A percentile compares a stretch with the other conserved stretches of the same genome.
phyloP scores from a whole-genome alignment of 1,140 invertebrate species.

The Drosophila pruinosa region DNA sequence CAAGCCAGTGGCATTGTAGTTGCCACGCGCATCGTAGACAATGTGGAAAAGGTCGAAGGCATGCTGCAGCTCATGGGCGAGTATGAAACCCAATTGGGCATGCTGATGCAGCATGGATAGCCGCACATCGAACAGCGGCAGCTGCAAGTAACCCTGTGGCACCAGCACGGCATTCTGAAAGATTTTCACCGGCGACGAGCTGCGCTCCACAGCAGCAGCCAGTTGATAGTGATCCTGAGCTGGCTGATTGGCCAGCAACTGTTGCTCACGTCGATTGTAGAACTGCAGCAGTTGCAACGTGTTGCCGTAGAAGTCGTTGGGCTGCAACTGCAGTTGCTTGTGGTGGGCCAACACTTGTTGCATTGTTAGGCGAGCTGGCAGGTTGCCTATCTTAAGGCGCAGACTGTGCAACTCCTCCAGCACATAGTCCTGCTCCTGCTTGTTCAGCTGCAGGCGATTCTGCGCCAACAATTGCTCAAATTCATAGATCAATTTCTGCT shows the following conservation, averaged over 20 bases:
- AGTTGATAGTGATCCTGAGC: slow-evolving; percentile 36
- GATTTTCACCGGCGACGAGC: slow-evolving; percentile 59
- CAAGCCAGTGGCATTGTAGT: slow-evolving; percentile 47
- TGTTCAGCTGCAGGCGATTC: slow-evolving; percentile 43
- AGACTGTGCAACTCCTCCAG: slow-evolving; percentile 36
- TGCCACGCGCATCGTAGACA: slow-evolving; percentile 52
- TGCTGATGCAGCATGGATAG: slow-evolving; percentile 41
- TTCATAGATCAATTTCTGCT: slow-evolving; percentile 13
- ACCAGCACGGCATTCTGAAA: slow-evolving; percentile 55
- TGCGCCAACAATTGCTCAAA: slow-evolving; percentile 35
- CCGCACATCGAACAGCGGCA: slow-evolving; percentile 48
- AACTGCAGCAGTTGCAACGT: slow-evolving; percentile 51
- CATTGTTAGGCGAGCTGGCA: slow-evolving; percentile 22
- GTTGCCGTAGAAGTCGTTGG: slow-evolving; percentile 42
- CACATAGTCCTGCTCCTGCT: slow-evolving; percentile 30
- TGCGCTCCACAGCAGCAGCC: slow-evolving; percentile 34
- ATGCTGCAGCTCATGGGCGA: slow-evolving; percentile 63
- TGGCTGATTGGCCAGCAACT: slow-evolving; percentile 21
- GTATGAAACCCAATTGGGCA: slow-evolving; percentile 56
- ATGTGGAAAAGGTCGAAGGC: slow-evolving; percentile 64
- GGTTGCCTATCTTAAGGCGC: slow-evolving; percentile 59
- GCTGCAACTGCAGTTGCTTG: slow-evolving; percentile 24
- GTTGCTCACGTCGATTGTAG: slow-evolving; percentile 18
- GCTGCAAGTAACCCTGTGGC: slow-evolving; percentile 55
- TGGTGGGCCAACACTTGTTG: slow-evolving; percentile 35